Evolutionary conservation across 2,888 invertebrate genomes (phyloP).

Genomic region (Brenthis daphne): DNA sequence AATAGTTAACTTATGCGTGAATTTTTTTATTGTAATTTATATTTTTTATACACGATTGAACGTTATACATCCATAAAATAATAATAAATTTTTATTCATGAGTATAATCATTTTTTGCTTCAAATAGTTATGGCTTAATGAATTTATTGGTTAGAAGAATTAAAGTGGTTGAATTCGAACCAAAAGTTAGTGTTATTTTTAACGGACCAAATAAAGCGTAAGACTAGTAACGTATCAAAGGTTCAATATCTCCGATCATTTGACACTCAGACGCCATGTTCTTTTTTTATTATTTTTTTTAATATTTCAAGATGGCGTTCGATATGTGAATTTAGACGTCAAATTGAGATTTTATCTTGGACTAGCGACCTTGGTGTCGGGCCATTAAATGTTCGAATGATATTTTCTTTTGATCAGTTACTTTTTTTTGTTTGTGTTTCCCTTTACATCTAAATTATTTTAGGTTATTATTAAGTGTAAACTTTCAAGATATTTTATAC

Average conservation of each 20-base stretch:
- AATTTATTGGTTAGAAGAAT: neutral
- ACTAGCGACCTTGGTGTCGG: conserved; percentile 49
- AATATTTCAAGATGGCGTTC: conserved; percentile 59
- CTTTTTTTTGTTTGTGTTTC: neutral
- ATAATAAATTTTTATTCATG: conserved; percentile 12
- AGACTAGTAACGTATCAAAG: conserved; percentile 41
- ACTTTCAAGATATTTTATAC: no score
- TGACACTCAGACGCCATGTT: conserved; percentile 51
- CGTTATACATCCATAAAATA: conserved; percentile 17
- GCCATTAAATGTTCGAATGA: conserved; percentile 29
- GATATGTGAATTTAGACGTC: conserved; percentile 70
- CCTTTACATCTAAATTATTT: no score
- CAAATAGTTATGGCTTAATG: conserved; percentile 5
- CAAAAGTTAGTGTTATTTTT: neutral
- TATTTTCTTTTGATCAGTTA: neutral
- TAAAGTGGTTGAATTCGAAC: neutral
- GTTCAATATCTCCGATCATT: conserved; percentile 51
- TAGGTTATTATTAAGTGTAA: no score
- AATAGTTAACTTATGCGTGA: neutral
- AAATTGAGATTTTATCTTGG: conserved; percentile 61
- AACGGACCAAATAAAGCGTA: conserved; percentile 26
- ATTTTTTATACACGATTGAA: conserved; percentile 11
- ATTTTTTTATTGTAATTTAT: conserved; percentile 8
- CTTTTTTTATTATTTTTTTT: conserved; percentile 41
- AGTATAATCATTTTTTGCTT: neutral